Conservation (phyloP, 2,888 invertebrate species). For the Mactromeris polynyma region DNA sequence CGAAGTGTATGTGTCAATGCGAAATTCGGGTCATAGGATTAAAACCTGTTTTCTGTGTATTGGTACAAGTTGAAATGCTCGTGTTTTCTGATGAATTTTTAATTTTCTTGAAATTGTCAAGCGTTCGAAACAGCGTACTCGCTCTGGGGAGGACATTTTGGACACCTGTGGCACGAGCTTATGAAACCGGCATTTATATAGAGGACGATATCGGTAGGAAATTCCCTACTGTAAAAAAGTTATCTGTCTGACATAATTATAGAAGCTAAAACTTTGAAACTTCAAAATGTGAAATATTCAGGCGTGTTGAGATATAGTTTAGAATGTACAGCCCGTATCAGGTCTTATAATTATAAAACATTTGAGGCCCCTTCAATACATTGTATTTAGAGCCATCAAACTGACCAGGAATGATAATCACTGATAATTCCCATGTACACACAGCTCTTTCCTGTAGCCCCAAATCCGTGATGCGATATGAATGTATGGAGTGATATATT, state of each 20-base stretch:
- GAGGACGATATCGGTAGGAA: not conserved
- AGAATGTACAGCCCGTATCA: no score
- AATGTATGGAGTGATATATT: no score
- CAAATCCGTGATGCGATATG: no score
- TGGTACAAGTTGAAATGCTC: not conserved
- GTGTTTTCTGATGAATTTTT: not conserved
- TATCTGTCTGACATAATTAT: not conserved
- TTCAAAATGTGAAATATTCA: no score
- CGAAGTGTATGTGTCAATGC: conserved; percentile 1
- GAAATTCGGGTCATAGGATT: conserved; percentile 33
- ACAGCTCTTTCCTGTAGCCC: no score
- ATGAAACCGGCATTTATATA: not conserved
- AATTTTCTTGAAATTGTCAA: not conserved
- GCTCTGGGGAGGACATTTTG: not conserved
- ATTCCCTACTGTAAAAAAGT: not conserved
- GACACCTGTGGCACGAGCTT: not conserved
- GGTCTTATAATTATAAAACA: no score
- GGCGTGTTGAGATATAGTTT: no score
- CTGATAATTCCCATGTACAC: no score
- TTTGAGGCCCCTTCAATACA: no score
- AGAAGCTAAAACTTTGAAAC: no score
- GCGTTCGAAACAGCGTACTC: not conserved
- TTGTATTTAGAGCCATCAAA: no score
- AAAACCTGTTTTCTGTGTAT: conserved; percentile 23
- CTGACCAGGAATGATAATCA: no score